These are phyloP conservation scores for Ibidorhyncha struthersii DNA, from an alignment of 2,113 vertebrate genomes.

Conservation along the genomic window DNA sequence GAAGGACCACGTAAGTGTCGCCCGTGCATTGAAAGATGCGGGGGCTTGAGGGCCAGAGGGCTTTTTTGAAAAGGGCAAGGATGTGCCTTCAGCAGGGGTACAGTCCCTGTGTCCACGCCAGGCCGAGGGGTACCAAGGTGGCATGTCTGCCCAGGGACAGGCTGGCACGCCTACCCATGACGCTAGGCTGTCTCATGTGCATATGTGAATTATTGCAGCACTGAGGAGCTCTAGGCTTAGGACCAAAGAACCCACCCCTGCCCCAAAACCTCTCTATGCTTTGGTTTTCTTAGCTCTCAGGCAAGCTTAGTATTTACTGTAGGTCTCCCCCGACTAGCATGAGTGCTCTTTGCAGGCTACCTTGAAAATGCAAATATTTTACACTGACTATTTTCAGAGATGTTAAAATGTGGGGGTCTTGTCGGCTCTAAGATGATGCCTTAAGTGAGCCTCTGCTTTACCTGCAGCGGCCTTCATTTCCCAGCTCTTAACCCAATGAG, in stretches of 20 bases:
- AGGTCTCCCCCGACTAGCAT: neutral
- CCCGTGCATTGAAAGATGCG: rapidly evolving
- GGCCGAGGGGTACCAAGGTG: neutral
- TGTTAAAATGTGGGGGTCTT: neutral
- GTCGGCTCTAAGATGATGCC: neutral
- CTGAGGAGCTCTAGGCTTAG: neutral
- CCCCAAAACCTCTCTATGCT: neutral
- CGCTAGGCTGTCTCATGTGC: neutral
- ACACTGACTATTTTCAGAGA: neutral
- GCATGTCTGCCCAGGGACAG: neutral
- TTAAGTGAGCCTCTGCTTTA: neutral
- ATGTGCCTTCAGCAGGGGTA: neutral
- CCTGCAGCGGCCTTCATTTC: neutral
- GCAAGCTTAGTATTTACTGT: neutral
- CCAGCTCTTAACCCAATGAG: neutral
- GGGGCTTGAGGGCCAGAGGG: neutral
- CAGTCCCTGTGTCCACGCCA: neutral
- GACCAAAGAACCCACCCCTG: neutral
- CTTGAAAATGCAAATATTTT: neutral
- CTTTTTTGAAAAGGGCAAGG: too few species aligned
- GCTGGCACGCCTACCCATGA: neutral
- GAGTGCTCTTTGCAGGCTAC: neutral
- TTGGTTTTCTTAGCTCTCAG: neutral
- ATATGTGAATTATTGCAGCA: neutral
- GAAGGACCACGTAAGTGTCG: rapidly evolving